Base-by-base conservation (phyloP, 2,113 vertebrate species). In the Cryptomyrus ogoouensis region DNA sequence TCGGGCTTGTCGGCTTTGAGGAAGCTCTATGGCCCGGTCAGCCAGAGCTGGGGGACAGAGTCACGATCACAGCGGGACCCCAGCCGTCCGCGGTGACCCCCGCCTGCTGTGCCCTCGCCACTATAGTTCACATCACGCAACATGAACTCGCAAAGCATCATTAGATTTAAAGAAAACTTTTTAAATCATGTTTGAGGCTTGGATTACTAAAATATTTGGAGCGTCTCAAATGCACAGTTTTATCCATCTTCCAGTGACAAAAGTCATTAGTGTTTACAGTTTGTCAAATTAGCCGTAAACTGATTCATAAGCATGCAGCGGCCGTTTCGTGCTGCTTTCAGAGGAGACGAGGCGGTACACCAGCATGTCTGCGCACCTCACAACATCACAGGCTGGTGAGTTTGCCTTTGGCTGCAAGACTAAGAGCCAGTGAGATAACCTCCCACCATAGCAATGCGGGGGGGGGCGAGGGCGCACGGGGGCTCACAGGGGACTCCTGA, bases 241-340 rank as follows among this genome's bases (percentile, higher is more conserved):
- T 86, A 49, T 86, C 47, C 13, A 21, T 50, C 39, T 49, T 80
- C 74, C 74, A 39, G 15, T 80, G 74, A 39, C 74, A 80, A 80
- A 80, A 80, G 35, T 80, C 74, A 80, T 80, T 80, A 80, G 31
- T 80, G 31, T 80, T 80, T 80, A 27, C 62, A 70, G 62, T 70
- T 70, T 70, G 62, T 31, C 62, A 27, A 70, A 70, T 70, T 70
- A 70, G 27, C 62, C 62, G 62, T 70, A 70, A 70, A 70, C 62
- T 70, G 62, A 70, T 70, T 70, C 62, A 70, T 70, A 70, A 70
- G 62, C 62, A 70, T 27, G 62, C 62, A 66, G 62, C 62, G 62
- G 62, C n/a, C 56, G 56, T 62, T 62, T 62, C 56, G 56, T 62
- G 56, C 27, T 74, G 66, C 24, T 74, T 74, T 74, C 66, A 31